A percentile compares a stretch with the other conserved stretches of the same genome.
phyloP scores from a whole-genome alignment of 2,113 vertebrate genomes.

The Ariopsis seemanni region DNA sequence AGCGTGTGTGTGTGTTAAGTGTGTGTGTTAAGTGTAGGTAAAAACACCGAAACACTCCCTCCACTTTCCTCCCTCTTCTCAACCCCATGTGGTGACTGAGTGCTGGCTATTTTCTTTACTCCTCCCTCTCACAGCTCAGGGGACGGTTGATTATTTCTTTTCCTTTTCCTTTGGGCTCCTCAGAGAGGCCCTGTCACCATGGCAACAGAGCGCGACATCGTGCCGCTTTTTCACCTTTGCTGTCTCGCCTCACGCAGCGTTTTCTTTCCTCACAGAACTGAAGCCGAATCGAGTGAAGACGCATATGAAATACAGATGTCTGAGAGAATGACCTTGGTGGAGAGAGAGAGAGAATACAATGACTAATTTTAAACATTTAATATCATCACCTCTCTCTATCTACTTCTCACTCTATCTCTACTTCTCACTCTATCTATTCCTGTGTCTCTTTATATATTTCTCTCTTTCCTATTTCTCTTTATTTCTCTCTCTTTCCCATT shows the following conservation, averaged over 20 bases:
- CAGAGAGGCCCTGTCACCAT: slow-evolving; percentile 10
- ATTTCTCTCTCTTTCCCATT: no score
- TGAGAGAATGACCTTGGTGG: slow-evolving; percentile 71
- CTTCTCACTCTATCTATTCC: no score
- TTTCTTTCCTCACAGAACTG: slow-evolving; percentile 73
- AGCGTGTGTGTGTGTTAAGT: slow-evolving; percentile 2
- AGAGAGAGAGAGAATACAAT: slow-evolving; percentile 32
- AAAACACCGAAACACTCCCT: slow-evolving; percentile 54
- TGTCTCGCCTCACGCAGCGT: slow-evolving; percentile 76
- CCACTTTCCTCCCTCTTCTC: slow-evolving; percentile 56
- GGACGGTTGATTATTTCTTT: slow-evolving; percentile 72
- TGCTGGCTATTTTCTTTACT: slow-evolving; percentile 2
- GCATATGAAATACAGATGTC: slow-evolving; percentile 77
- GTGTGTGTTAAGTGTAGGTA: not conserved
- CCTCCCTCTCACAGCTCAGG: not conserved
- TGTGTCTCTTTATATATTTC: not conserved
- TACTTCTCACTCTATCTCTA: not conserved
- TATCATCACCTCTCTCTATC: not conserved
- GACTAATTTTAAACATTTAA: not conserved
- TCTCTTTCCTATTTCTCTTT: no score
- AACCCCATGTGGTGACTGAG: slow-evolving; percentile 5
- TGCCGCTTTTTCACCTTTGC: slow-evolving; percentile 79
- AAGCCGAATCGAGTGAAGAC: slow-evolving; percentile 66
- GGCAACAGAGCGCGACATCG: slow-evolving; percentile 70
- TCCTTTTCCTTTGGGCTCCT: not conserved